Evolutionary conservation across 53 echinoderm and acorn worm genomes (phyloP), one percentile per base, ranked within the genome.

Genomic region (Pentamera pediparva): DNA sequence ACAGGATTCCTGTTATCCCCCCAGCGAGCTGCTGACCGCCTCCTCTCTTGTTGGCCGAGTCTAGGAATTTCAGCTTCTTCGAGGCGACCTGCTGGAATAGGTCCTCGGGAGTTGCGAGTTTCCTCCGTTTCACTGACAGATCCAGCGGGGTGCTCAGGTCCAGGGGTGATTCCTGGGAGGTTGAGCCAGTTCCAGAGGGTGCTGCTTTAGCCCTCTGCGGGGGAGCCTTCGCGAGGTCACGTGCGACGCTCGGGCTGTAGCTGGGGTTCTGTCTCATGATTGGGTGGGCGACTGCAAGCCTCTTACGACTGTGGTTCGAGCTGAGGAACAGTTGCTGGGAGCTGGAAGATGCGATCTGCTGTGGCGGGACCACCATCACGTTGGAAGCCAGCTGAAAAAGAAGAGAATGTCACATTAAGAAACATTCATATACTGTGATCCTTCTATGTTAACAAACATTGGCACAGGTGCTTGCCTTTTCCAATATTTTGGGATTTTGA

Each of bases 111-210:
- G 40, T 37, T 21, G 55, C 35, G 50, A 52, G 52, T n/a, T 72
- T 52, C 12, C 54, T 59, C 19, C 73, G 32, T 59, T 86, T 90
- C 40, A 81, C 72, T 18, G 92, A 92, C 12, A 92, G 51, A 58
- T 92, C 92, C 8, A 92, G 75, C 10, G 92, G 92, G 27, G 86
- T 86, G 64, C 78, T 92, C 5, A 92, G 78, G 52, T 92, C 92
- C 6, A 85, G 35, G 28, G 83, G 80, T 10, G 79, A 79, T 10
- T 92, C 89, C 18, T 72, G 73, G 17, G 53, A 30, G 37, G 12
- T 63, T 3, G 73, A 38, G 22, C 19, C 21, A 32, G 27, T 72
- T 13, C 52, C 25, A 21, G 4, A 3, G 54, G 34, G 34, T 10
- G 27, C 34, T 17, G 30, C 43, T 32, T 72, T 72, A 25, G 32